These are phyloP conservation scores for Aphaenogaster floridana DNA, from an alignment of 1,140 invertebrate genomes.

Conservation along the genomic window DNA sequence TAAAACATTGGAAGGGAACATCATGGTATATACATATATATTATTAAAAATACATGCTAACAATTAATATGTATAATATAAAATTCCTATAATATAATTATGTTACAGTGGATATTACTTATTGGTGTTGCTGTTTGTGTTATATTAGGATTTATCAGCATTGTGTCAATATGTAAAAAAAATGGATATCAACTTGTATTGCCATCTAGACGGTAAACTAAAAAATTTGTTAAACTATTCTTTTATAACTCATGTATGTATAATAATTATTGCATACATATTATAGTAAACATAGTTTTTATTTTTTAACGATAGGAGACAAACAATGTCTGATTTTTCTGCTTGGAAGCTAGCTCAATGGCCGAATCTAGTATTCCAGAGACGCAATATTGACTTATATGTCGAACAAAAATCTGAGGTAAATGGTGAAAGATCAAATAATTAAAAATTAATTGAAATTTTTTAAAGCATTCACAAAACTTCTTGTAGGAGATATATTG, in stretches of 20 bases:
- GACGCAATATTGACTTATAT: constrained; percentile 84
- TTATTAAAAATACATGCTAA: not conserved
- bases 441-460: not conserved
- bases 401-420: constrained; percentile 87
- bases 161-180: constrained; percentile 39
- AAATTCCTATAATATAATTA: constrained; percentile 20
- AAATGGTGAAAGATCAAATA: constrained; percentile 67
- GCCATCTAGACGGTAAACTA: constrained; percentile 25
- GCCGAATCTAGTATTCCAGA: constrained; percentile 76
- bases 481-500: constrained; percentile 76
- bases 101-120: constrained; percentile 58
- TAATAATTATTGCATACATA: constrained; percentile 9
- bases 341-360: constrained; percentile 57
- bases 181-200: constrained; percentile 8
- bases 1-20: not conserved
- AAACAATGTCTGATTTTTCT: constrained; percentile 43
- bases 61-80: constrained; percentile 21
- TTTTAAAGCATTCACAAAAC: not conserved
- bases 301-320: constrained; percentile 48
- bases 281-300: constrained; percentile 13
- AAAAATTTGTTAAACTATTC: constrained; percentile 31
- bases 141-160: constrained; percentile 33
- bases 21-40: constrained; percentile 53
- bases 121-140: constrained; percentile 48
- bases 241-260: not conserved